Base-by-base conservation (phyloP, 2,888 invertebrate species). In the Cistogaster globosa region DNA sequence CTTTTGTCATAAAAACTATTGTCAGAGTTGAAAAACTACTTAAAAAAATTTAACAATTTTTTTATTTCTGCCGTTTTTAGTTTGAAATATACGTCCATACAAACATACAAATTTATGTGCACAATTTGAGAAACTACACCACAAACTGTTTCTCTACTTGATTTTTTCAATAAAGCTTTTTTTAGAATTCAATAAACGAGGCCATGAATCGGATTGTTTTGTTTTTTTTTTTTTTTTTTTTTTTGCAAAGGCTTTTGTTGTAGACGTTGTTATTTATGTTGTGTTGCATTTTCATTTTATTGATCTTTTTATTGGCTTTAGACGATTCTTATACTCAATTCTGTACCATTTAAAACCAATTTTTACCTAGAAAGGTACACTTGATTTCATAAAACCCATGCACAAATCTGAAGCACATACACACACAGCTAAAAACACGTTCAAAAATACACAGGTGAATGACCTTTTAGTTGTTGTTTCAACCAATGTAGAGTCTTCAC, bases 391-490 rank as follows among this genome's bases (percentile, higher is more conserved):
- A 22, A 51, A 18, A 78, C 68, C 45, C 20, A 60, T 7, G 32
- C 32, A 65, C 51, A 16, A 20, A 18, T 14, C 12, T 12, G 8
- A 18, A 32, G 38, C 18, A 71, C 38, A 77, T 36, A 42, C 45
- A 65, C 63, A 57, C 48, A 65, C 55, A 38, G 0, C 55, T 53
- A 20, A 42, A 45, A 12, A 55, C 11, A 62, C 51, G 14, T 42
- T 71, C n/a, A 63, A 72, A 67, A 18, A 53, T 48, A 16, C 38
- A 20, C 65, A 85, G 85, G 85, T 85, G 85, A 85, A 65, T 85
- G 85, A 85, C 81, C 85, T 75, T 85, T 80, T 68, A 26, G 69
- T 32, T 51, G 57, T 51, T 63, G 38, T 38, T 57, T 42, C 7
- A 63, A 51, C 11, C 9, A 18, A 2, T 38, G 71, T 42, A 62